Evolutionary conservation across 2,888 invertebrate genomes (phyloP).

Genomic region (Cephus pygmeus): DNA sequence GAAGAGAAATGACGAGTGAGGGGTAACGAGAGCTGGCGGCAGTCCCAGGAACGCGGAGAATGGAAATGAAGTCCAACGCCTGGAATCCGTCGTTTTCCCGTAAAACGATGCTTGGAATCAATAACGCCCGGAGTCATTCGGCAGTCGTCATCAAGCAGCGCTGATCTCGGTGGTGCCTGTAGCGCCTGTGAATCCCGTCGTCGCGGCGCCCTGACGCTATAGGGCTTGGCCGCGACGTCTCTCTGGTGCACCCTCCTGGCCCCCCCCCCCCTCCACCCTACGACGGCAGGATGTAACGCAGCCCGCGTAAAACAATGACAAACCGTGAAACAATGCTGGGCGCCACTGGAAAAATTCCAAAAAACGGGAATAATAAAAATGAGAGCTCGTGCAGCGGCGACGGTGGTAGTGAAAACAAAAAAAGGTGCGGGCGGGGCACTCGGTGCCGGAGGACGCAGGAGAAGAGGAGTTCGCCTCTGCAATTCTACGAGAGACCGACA

Average conservation of each 20-base stretch:
- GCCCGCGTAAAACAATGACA: conserved; percentile 62
- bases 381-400: conserved; percentile 53
- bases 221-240: conserved; percentile 15
- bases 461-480: neutral
- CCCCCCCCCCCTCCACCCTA: conserved; percentile 25
- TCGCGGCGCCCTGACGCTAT: no score
- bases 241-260: conserved; percentile 17
- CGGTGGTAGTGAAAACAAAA: conserved; percentile 31
- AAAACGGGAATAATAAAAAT: conserved; percentile 65
- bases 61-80: conserved; percentile 16
- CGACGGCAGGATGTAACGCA: conserved; percentile 50
- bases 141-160: conserved; percentile 59
- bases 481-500: conserved; percentile 22
- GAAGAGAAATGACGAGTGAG: conserved; percentile 28
- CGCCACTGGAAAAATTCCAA: conserved; percentile 66
- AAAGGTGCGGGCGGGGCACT: conserved; percentile 13
- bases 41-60: conserved; percentile 8
- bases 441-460: conserved; percentile 9
- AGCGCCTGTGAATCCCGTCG: no score
- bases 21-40: conserved; percentile 22
- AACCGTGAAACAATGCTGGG: conserved; percentile 65
- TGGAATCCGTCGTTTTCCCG: conserved; percentile 31
- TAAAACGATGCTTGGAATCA: conserved; percentile 52
- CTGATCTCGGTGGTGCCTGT: conserved; percentile 3
- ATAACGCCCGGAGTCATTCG: conserved; percentile 64